These are phyloP conservation scores for Choristoneura rosaceana DNA, from an alignment of 2,888 invertebrate genomes.

Conservation along the genomic window DNA sequence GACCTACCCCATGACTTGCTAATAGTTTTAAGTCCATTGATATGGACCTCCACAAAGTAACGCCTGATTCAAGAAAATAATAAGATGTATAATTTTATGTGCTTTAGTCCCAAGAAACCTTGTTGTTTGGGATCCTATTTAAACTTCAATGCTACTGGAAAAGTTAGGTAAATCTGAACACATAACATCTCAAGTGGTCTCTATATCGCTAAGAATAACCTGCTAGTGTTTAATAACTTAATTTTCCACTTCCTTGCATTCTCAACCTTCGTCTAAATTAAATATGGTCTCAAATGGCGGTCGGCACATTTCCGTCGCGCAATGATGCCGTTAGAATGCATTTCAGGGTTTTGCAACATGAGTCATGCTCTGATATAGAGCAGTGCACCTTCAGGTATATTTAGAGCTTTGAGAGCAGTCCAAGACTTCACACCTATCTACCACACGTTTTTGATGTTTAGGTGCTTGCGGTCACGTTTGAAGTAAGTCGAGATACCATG, in stretches of 20 bases:
- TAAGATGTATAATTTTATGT: too few relatives aligned
- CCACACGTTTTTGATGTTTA: background rate
- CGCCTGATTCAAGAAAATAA: too few relatives aligned
- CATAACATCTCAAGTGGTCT: background rate
- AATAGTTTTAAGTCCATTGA: too few relatives aligned
- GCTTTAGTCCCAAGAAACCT: too few relatives aligned
- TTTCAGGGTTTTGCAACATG: conserved; percentile 12
- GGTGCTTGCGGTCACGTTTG: background rate
- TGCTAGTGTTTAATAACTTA: background rate
- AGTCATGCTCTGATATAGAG: conserved; percentile 2
- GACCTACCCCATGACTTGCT: too few relatives aligned
- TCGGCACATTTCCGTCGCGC: background rate
- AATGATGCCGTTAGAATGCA: conserved; percentile 9
- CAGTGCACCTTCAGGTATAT: conserved; percentile 9
- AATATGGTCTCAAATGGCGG: conserved; percentile 6
- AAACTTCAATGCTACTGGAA: too few relatives aligned
- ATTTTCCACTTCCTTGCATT: conserved; percentile 7
- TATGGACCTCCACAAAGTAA: too few relatives aligned
- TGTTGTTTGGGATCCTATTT: too few relatives aligned
- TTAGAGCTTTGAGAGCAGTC: background rate
- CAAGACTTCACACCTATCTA: background rate
- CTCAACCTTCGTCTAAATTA: conserved; percentile 13
- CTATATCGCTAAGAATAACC: background rate
- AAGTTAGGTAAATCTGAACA: too few relatives aligned
- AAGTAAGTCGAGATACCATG: too few relatives aligned